phyloP scores from a whole-genome alignment of 2,113 vertebrate genomes.

The Hemibates koningsi region DNA sequence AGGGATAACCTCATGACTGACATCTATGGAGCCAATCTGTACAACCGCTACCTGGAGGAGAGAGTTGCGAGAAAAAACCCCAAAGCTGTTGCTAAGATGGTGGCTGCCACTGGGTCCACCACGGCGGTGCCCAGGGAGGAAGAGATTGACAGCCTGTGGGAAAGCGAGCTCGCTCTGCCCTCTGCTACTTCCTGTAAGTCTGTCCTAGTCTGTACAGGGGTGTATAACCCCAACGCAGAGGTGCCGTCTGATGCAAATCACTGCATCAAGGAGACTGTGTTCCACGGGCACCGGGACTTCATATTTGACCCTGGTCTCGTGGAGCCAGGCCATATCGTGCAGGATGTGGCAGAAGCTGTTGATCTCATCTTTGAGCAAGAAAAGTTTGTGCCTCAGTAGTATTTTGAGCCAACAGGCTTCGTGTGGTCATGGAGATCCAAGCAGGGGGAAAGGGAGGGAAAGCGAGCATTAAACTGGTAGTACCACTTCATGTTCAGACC shows the following conservation, averaged over 20 bases:
- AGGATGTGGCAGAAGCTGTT: constrained; percentile 81
- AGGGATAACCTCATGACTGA: constrained; percentile 92
- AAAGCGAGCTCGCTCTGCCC: constrained; percentile 70
- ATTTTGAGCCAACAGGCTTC: neutral
- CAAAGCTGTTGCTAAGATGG: constrained; percentile 63
- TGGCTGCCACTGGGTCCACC: constrained; percentile 49
- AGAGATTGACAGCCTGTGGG: constrained; percentile 61
- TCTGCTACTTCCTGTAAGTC: constrained; percentile 80
- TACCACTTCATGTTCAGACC: neutral
- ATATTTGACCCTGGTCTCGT: constrained; percentile 78
- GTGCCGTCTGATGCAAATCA: constrained; percentile 50
- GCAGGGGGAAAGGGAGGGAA: neutral
- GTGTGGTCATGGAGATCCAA: neutral
- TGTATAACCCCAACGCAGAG: constrained; percentile 75
- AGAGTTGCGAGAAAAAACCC: constrained; percentile 50
- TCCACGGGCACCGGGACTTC: constrained; percentile 89
- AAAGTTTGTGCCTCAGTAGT: constrained; percentile 68
- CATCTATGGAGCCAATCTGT: constrained; percentile 89
- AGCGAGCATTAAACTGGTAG: neutral
- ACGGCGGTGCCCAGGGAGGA: constrained; percentile 53
- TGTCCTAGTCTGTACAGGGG: constrained; percentile 84
- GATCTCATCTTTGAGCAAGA: constrained; percentile 84
- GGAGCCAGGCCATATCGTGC: constrained; percentile 75
- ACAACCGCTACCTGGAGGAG: constrained; percentile 82
- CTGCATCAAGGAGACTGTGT: constrained; percentile 68